A percentile compares a stretch with the other conserved stretches of the same genome.
phyloP scores from a whole-genome alignment of 2,797 vertebrate species.

The Oceanodroma leucorhoa region DNA sequence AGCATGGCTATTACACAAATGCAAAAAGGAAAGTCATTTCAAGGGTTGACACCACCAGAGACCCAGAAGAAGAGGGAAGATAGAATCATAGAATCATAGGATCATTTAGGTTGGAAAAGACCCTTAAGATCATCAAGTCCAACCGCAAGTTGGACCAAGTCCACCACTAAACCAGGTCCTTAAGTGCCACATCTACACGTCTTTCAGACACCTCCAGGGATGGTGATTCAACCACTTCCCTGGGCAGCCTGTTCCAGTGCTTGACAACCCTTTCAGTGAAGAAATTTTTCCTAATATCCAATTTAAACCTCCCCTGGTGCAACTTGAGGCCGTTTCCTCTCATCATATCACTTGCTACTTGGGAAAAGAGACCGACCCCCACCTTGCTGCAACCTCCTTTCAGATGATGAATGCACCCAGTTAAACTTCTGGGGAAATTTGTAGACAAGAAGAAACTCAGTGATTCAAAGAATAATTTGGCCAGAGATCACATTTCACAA shows the following conservation, averaged over 20 bases:
- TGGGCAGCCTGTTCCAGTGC: not conserved
- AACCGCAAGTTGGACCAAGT: not conserved
- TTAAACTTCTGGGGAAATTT: not conserved
- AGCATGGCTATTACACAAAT: not conserved
- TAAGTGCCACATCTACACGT: rapidly evolving
- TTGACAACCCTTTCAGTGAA: not conserved
- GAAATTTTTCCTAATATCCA: not conserved
- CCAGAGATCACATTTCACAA: not conserved
- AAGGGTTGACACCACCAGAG: too few relatives aligned
- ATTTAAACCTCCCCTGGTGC: not conserved
- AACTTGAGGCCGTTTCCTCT: not conserved
- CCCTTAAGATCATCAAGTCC: too few relatives aligned
- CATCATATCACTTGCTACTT: not conserved
- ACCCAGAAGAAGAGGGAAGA: too few relatives aligned
- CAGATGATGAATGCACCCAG: not conserved
- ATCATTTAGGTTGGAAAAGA: too few relatives aligned
- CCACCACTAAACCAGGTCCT: not conserved
- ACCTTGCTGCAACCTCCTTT: not conserved
- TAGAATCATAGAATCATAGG: too few relatives aligned
- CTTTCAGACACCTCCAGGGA: not conserved
- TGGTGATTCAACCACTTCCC: not conserved
- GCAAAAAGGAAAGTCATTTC: not conserved
- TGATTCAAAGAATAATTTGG: not conserved
- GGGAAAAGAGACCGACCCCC: not conserved
- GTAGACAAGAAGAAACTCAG: not conserved